These are phyloP conservation scores for Pogonomyrmex californicus DNA, from an alignment of 1,140 invertebrate genomes.

Conservation along the genomic window DNA sequence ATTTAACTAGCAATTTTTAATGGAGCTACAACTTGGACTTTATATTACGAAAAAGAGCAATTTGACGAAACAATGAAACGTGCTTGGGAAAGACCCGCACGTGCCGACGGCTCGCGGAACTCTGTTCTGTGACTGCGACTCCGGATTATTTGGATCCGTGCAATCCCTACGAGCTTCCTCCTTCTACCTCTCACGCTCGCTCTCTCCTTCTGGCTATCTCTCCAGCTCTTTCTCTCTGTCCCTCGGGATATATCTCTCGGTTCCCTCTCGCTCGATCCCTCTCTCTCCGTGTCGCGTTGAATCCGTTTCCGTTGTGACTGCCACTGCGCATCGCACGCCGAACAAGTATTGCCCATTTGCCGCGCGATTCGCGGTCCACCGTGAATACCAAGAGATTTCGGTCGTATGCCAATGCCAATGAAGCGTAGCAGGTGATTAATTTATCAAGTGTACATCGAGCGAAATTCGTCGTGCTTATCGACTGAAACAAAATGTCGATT, in stretches of 20 bases:
- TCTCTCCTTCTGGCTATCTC: conserved; percentile 74
- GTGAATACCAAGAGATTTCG: neutral
- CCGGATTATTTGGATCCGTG: conserved; percentile 84
- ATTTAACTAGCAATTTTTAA: conserved; percentile 1
- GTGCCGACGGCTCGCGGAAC: conserved; percentile 84
- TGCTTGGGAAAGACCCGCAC: conserved; percentile 73
- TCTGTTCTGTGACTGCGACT: conserved; percentile 83
- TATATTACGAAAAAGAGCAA: conserved; percentile 5
- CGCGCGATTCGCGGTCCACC: neutral
- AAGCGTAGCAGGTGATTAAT: neutral
- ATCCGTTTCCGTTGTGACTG: conserved; percentile 86
- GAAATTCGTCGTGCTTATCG: neutral
- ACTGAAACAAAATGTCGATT: neutral
- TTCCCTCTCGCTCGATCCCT: conserved; percentile 75
- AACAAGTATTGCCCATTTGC: conserved; percentile 79
- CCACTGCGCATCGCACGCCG: conserved; percentile 80
- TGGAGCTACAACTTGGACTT: neutral
- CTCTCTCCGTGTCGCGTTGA: conserved; percentile 82
- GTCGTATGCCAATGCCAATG: neutral
- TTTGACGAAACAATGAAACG: neutral
- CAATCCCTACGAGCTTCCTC: conserved; percentile 80
- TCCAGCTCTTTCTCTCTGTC: conserved; percentile 71
- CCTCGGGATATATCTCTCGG: conserved; percentile 71
- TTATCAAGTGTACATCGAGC: neutral
- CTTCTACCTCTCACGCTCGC: conserved; percentile 78